Percentiles rank a stretch among this genome's conserved stretches.
Conservation (phyloP, 1,140 invertebrate species). For the Maconellicoccus hirsutus region DNA sequence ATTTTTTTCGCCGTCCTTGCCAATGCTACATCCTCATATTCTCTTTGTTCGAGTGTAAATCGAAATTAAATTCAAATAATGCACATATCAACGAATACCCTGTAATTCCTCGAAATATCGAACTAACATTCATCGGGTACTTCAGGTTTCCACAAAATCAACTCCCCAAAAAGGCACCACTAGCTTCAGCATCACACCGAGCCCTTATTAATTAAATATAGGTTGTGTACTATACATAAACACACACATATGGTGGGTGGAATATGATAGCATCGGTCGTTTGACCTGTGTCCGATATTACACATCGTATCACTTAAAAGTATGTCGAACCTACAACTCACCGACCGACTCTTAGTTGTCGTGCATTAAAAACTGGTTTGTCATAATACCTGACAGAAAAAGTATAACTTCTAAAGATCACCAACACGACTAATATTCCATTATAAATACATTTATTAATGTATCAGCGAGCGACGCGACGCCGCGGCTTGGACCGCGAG, state of each 20-base stretch:
- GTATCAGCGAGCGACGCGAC: not conserved
- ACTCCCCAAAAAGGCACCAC: too few relatives aligned
- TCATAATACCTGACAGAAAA: conserved; percentile 9
- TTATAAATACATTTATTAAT: not conserved
- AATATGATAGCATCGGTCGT: not conserved
- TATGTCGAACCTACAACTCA: conserved; percentile 3
- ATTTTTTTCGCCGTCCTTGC: too few relatives aligned
- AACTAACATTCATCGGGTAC: too few relatives aligned
- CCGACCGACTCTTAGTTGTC: not conserved
- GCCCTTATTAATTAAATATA: not conserved
- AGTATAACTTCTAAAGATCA: not conserved
- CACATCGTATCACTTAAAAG: conserved; percentile 8
- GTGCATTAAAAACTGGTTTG: conserved; percentile 9
- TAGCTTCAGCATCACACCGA: too few relatives aligned
- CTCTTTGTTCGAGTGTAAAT: too few relatives aligned
- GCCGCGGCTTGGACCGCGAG: too few relatives aligned
- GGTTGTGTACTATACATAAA: not conserved
- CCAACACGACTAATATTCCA: not conserved
- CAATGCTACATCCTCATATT: too few relatives aligned
- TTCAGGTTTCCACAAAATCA: too few relatives aligned
- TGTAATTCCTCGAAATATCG: too few relatives aligned
- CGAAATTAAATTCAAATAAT: too few relatives aligned
- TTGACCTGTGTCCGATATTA: conserved; percentile 7
- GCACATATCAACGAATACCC: too few relatives aligned
- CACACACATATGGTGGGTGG: not conserved